phyloP scores from a whole-genome alignment of 23 tunicate species.

The Oikopleura dioica region DNA sequence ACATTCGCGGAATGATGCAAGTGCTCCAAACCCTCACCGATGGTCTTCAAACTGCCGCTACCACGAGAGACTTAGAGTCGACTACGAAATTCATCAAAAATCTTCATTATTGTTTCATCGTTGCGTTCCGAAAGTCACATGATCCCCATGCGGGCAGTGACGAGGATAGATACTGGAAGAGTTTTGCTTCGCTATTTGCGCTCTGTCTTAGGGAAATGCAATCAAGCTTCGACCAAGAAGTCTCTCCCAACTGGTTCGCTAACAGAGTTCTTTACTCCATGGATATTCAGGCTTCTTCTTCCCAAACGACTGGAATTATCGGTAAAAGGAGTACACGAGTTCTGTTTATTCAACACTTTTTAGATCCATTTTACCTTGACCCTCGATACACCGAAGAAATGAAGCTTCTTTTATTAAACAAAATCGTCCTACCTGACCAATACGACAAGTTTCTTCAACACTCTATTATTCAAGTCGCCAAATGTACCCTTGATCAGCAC shows the following conservation, averaged over 20 bases:
- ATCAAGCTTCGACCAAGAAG: not conserved
- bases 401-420: not conserved
- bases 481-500: too few species aligned
- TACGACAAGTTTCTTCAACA: conserved; percentile 2
- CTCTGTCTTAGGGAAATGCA: not conserved
- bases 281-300: too few species aligned
- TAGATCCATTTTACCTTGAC: not conserved
- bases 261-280: not conserved
- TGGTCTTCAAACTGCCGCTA: not conserved
- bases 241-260: not conserved
- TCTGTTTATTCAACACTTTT: not conserved
- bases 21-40: not conserved
- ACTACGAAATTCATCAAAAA: conserved; percentile 4
- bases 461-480: not conserved
- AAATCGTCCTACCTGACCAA: not conserved
- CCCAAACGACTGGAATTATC: too few species aligned
- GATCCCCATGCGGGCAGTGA: too few species aligned
- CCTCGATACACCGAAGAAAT: conserved; percentile 1
- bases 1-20: not conserved
- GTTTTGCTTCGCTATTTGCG: not conserved
- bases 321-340: too few species aligned
- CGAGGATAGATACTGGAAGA: not conserved
- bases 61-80: not conserved
- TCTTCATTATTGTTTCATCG: too few species aligned
- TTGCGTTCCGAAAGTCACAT: too few species aligned